Conservation (phyloP, 2,888 invertebrate species). For the Apodemia hepburni region DNA sequence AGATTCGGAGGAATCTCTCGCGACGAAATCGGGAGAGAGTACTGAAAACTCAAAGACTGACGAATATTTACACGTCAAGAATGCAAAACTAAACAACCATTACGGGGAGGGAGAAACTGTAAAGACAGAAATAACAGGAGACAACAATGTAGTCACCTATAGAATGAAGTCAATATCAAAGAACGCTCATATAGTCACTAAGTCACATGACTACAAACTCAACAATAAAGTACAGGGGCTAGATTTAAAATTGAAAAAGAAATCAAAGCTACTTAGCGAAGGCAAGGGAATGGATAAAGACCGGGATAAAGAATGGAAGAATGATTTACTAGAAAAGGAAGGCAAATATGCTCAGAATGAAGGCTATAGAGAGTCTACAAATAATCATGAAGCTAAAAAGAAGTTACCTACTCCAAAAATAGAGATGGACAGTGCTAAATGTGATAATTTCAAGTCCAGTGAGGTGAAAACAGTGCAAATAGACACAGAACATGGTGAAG, state of each 20-base stretch:
- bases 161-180: conserved; percentile 73
- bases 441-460: conserved; percentile 59
- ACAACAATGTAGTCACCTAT: conserved; percentile 60
- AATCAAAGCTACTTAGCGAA: conserved; percentile 58
- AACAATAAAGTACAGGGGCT: conserved; percentile 54
- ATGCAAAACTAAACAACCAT: conserved; percentile 64
- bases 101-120: conserved; percentile 54
- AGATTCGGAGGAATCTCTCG: conserved; percentile 55
- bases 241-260: conserved; percentile 67
- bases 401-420: conserved; percentile 64
- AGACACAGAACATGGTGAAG: conserved; percentile 53
- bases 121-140: conserved; percentile 64
- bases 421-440: conserved; percentile 58
- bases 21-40: conserved; percentile 54
- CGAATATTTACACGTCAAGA: conserved; percentile 62
- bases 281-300: conserved; percentile 56
- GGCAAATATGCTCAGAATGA: conserved; percentile 75
- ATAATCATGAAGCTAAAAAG: conserved; percentile 67
- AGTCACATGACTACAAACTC: conserved; percentile 63
- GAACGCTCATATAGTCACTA: conserved; percentile 73
- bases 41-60: conserved; percentile 63
- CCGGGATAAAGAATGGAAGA: conserved; percentile 79
- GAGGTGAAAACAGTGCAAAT: conserved; percentile 61
- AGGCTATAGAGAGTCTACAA: conserved; percentile 69
- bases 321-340: conserved; percentile 77